Evolutionary conservation across 1,140 invertebrate genomes (phyloP).

Genomic region (Drosophila nasuta): DNA sequence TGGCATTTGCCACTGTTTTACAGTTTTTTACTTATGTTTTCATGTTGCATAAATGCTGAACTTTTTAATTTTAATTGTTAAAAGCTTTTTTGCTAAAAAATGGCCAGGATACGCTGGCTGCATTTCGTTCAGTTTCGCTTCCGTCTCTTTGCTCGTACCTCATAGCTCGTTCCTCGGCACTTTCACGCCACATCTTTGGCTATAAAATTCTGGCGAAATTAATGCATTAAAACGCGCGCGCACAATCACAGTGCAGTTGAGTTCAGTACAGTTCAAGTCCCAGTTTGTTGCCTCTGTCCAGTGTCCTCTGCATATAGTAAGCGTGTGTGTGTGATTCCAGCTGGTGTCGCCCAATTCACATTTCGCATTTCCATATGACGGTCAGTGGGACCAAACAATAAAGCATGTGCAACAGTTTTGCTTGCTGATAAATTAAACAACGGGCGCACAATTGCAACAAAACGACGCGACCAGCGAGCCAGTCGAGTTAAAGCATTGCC

Average conservation of each 20-base stretch:
- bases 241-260: conserved; percentile 45
- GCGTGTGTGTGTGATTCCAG: neutral
- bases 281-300: neutral
- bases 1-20: conserved; percentile 60
- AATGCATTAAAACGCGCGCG: conserved; percentile 72
- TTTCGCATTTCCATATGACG: conserved; percentile 39
- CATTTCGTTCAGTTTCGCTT: conserved; percentile 8
- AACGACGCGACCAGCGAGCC: conserved; percentile 16
- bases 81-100: conserved; percentile 75
- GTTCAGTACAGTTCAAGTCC: conserved; percentile 10
- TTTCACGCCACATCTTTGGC: conserved; percentile 19
- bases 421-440: conserved; percentile 78
- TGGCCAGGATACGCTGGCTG: conserved; percentile 40
- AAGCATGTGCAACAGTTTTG: conserved; percentile 71
- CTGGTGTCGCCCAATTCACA: conserved; percentile 27
- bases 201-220: conserved; percentile 70
- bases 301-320: neutral
- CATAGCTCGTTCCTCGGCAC: neutral
- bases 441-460: conserved; percentile 30
- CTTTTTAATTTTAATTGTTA: conserved; percentile 84
- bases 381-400: conserved; percentile 22
- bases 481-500: conserved; percentile 43
- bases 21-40: conserved; percentile 26
- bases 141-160: neutral
- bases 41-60: conserved; percentile 75